These are phyloP conservation scores for Acipenser transmontanus DNA, from an alignment of 2,797 vertebrate genomes.

Conservation along the genomic window DNA sequence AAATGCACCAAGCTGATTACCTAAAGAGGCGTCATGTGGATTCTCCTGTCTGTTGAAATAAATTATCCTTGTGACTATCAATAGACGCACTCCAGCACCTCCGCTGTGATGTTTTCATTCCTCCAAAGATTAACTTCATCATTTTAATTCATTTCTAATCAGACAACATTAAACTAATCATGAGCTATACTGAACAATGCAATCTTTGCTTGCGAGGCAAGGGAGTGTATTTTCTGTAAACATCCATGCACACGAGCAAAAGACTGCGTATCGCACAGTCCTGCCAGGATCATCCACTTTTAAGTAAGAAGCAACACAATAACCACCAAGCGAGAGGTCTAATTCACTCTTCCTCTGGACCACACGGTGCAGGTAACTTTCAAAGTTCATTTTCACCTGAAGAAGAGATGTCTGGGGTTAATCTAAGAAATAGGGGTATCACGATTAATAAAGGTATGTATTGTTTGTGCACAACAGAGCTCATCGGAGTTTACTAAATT, in stretches of 20 bases:
- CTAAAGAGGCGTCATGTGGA: conserved; percentile 61
- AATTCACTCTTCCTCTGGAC: no score
- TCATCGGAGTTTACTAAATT: no score
- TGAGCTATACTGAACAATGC: conserved; percentile 68
- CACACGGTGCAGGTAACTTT: no score
- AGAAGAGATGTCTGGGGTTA: no score
- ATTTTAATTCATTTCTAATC: conserved; percentile 87
- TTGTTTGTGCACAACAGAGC: no score
- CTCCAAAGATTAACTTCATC: conserved; percentile 89
- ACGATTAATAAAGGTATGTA: no score
- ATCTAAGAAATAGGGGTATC: no score
- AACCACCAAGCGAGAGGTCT: no score
- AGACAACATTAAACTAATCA: conserved; percentile 92
- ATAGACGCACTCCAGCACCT: conserved; percentile 47
- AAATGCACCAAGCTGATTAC: conserved; percentile 60
- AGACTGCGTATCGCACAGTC: neutral
- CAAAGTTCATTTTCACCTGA: no score
- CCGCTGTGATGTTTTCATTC: conserved; percentile 71
- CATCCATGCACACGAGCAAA: neutral
- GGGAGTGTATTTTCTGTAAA: conserved; percentile 17
- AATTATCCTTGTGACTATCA: conserved; percentile 56
- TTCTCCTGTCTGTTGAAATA: conserved; percentile 58
- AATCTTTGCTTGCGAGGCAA: conserved; percentile 52
- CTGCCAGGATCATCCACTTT: no score
- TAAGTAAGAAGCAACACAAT: no score